These are phyloP conservation scores for Brachionus rubens DNA, from an alignment of 1,140 invertebrate species.

Conservation along the genomic window DNA sequence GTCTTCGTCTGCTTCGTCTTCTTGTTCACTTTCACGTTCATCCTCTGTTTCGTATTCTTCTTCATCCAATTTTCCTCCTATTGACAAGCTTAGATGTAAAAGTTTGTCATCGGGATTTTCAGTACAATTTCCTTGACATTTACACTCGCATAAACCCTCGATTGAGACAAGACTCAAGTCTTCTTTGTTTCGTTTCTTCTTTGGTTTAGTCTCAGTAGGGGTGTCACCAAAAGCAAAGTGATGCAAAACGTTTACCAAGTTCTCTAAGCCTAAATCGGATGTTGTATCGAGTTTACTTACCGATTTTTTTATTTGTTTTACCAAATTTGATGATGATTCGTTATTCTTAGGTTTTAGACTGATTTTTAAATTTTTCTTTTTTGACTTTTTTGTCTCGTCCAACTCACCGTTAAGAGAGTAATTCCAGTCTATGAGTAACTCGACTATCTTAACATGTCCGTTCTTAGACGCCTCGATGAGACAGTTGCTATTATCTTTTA, in stretches of 20 bases:
- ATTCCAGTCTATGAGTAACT: constrained; percentile 87
- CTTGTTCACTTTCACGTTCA: no score
- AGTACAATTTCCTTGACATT: constrained; percentile 16
- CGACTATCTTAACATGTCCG: constrained; percentile 89
- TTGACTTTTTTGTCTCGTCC: constrained; percentile 20
- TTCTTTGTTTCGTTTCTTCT: constrained; percentile 29
- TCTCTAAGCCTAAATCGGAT: constrained; percentile 21
- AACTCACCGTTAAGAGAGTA: constrained; percentile 63
- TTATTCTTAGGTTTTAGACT: not conserved
- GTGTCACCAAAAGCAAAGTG: constrained; percentile 34
- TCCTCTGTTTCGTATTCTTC: not conserved
- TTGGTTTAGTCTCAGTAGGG: constrained; percentile 4
- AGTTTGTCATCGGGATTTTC: not conserved
- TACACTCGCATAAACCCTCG: constrained; percentile 15
- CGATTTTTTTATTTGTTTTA: constrained; percentile 33
- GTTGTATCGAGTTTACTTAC: constrained; percentile 16
- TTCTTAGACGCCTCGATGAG: constrained; percentile 96
- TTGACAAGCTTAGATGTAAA: not conserved
- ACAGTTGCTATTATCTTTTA: constrained; percentile 97
- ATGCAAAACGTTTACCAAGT: constrained; percentile 42
- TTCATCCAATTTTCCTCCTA: not conserved
- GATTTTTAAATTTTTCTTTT: constrained; percentile 32
- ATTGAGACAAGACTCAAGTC: constrained; percentile 3
- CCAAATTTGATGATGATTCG: not conserved
- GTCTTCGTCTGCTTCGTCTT: not conserved